Conservation (phyloP, 1,140 invertebrate species). For the Battus philenor region DNA sequence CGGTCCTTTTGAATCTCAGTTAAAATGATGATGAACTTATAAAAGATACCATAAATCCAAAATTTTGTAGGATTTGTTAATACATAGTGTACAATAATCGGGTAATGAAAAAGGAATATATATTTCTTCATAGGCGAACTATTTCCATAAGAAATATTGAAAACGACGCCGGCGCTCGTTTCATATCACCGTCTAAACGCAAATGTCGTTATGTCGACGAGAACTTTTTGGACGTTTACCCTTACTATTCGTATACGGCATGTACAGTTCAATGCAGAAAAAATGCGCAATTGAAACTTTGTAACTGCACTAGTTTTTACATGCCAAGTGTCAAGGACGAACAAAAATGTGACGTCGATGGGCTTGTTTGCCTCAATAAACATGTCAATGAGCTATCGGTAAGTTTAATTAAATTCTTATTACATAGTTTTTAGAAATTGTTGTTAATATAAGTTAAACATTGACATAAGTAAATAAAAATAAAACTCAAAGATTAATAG, state of each 20-base stretch:
- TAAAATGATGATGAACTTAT: no score
- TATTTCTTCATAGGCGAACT: slow-evolving; percentile 58
- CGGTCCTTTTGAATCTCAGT: no score
- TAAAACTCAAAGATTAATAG: no score
- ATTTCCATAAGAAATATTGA: slow-evolving; percentile 78
- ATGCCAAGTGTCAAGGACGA: slow-evolving; percentile 77
- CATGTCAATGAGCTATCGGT: slow-evolving; percentile 79
- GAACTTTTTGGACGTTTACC: slow-evolving; percentile 78
- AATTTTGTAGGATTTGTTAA: no score
- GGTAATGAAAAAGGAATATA: slow-evolving; percentile 71
- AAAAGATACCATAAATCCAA: no score
- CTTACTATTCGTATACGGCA: slow-evolving; percentile 81
- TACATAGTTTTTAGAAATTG: no score
- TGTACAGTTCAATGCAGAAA: slow-evolving; percentile 82
- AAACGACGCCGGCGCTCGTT: slow-evolving; percentile 76
- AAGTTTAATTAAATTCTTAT: no score
- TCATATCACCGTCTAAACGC: slow-evolving; percentile 75
- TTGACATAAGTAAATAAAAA: no score
- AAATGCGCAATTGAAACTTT: slow-evolving; percentile 77
- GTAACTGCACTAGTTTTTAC: slow-evolving; percentile 82
- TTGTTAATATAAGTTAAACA: no score
- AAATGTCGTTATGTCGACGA: slow-evolving; percentile 81
- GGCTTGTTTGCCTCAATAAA: slow-evolving; percentile 79
- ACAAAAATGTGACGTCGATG: slow-evolving; percentile 54
- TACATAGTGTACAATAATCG: no score